These are phyloP conservation scores for Oscheius myriophilus DNA, from an alignment of 2,888 invertebrate genomes.

Conservation along the genomic window DNA sequence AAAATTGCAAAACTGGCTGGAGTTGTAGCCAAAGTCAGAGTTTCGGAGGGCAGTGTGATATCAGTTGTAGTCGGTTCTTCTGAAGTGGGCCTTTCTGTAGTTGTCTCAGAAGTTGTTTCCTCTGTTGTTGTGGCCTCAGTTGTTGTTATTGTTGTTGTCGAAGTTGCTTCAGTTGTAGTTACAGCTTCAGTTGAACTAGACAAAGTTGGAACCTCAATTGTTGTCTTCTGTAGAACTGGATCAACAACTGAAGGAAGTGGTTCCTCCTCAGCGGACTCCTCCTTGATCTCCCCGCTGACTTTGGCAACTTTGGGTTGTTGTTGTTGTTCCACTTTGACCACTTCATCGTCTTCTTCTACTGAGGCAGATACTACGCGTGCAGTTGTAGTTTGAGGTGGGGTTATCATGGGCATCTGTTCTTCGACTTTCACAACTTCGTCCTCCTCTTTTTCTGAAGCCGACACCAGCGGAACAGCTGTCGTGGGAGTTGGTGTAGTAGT, in stretches of 20 bases:
- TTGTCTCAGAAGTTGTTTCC: constrained; percentile 3
- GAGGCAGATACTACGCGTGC: not conserved
- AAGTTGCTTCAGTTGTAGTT: constrained; percentile 2
- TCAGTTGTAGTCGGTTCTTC: no score
- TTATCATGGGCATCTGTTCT: not conserved
- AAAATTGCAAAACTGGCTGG: constrained; percentile 2
- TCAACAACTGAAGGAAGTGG: not conserved
- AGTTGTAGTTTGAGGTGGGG: not conserved
- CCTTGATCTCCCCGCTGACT: not conserved
- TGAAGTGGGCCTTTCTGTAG: not conserved
- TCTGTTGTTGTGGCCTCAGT: constrained; percentile 4
- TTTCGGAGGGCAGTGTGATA: no score
- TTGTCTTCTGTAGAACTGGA: not conserved
- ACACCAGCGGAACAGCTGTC: not conserved
- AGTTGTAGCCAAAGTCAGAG: not conserved
- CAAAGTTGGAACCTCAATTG: not conserved
- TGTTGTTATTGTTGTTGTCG: constrained; percentile 6
- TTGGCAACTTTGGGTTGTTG: not conserved
- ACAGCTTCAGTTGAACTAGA: constrained; percentile 1
- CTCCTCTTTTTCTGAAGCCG: not conserved
- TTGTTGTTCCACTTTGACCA: not conserved
- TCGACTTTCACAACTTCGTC: constrained; percentile 13
- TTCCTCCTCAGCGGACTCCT: not conserved
- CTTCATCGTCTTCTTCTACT: constrained; percentile 2
- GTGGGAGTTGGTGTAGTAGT: constrained; percentile 10